A percentile compares a stretch with the other conserved stretches of the same genome.
phyloP scores from a whole-genome alignment of 2,797 vertebrate genomes.

The Jordanella pulchra region DNA sequence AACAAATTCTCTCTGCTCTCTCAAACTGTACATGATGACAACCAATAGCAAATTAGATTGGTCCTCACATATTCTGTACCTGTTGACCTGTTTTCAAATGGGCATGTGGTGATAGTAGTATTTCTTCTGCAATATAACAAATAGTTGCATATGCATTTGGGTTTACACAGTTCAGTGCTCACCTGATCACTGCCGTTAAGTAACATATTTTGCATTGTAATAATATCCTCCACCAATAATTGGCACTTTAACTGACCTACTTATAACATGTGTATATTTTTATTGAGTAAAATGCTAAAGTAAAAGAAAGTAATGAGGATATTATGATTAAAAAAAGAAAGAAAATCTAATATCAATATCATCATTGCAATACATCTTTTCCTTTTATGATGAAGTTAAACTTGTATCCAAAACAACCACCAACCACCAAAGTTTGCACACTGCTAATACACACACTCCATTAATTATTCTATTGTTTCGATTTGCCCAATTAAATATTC shows the following conservation, averaged over 20 bases:
- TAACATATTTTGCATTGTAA: background rate
- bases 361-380: background rate
- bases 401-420: background rate
- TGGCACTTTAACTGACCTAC: background rate
- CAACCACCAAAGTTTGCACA: too few species aligned
- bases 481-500: slow-evolving; percentile 1
- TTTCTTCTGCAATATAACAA: too few species aligned
- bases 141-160: too few species aligned
- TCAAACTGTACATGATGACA: too few species aligned
- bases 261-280: background rate
- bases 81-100: too few species aligned
- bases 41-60: too few species aligned
- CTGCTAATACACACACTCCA: background rate
- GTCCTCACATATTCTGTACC: too few species aligned
- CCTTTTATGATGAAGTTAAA: too few species aligned
- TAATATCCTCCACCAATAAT: background rate
- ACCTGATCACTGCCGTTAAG: too few species aligned
- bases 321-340: background rate
- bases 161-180: too few species aligned
- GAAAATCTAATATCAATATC: background rate
- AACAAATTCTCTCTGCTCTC: too few species aligned
- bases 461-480: background rate
- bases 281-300: background rate
- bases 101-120: too few species aligned
- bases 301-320: background rate